Evolutionary conservation across 2,888 invertebrate species (phyloP).

Genomic region (Drosophila antonietae): DNA sequence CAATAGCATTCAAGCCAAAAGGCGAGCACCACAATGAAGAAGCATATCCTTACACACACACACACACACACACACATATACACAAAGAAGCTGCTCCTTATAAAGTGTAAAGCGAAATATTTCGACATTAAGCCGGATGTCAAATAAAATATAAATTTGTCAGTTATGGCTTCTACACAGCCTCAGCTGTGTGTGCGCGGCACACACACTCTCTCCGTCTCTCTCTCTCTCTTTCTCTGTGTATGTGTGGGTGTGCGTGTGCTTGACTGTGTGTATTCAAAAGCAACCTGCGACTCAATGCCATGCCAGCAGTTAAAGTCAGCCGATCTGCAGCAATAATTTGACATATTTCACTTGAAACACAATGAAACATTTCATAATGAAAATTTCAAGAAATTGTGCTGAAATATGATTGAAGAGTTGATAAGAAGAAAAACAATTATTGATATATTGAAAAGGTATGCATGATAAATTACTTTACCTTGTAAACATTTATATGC

Average conservation of each 20-base stretch:
- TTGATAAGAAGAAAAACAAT: not conserved
- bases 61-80: conserved; percentile 8
- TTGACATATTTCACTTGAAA: not conserved
- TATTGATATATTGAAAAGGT: not conserved
- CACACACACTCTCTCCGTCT: no score
- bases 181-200: conserved; percentile 17
- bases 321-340: conserved; percentile 5
- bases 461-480: not conserved
- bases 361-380: not conserved
- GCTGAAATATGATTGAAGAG: not conserved
- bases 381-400: not conserved
- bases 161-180: conserved; percentile 68
- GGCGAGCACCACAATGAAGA: conserved; percentile 40
- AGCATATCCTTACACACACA: conserved; percentile 29
- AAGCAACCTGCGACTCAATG: conserved; percentile 11
- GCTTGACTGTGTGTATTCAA: conserved; percentile 37
- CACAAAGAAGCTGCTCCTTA: conserved; percentile 25
- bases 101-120: conserved; percentile 57
- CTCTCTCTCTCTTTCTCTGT: not conserved
- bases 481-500: no score
- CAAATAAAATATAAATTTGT: conserved; percentile 82
- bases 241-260: conserved; percentile 2
- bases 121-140: conserved; percentile 70
- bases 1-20: conserved; percentile 69
- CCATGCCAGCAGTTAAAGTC: not conserved